Conservation (phyloP, 2,888 invertebrate genomes). For the Drosophila maculinotata region DNA sequence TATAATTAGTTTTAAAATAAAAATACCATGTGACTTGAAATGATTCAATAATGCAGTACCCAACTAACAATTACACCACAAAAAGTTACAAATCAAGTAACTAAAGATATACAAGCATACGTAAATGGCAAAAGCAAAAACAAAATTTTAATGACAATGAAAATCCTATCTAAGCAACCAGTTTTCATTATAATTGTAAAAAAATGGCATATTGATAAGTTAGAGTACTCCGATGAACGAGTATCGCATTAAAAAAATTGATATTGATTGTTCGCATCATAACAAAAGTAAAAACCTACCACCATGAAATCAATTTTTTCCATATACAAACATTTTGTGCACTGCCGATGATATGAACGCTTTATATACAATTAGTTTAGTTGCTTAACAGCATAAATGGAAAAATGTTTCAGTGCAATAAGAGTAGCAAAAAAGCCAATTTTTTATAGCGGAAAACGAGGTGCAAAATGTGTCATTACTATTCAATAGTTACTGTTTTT, state of each 20-base stretch:
- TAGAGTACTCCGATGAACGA: background rate
- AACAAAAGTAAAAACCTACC: background rate
- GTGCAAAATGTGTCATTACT: conserved; percentile 19
- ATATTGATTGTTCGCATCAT: background rate
- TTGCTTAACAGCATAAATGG: conserved; percentile 12
- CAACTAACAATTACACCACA: no score
- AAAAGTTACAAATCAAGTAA: no score
- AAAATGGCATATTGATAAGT: no score
- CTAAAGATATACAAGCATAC: no score
- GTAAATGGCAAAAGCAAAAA: no score
- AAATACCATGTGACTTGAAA: no score
- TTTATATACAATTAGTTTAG: conserved; percentile 41
- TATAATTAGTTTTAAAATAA: background rate
- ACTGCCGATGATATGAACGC: conserved; percentile 5
- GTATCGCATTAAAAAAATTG: background rate
- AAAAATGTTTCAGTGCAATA: background rate
- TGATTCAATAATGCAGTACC: no score
- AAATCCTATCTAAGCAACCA: no score
- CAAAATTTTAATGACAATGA: no score
- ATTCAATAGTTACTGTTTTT: conserved; percentile 1
- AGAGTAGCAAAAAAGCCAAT: background rate
- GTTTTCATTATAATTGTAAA: no score
- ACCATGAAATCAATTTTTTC: background rate
- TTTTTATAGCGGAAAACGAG: conserved; percentile 20
- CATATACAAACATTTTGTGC: background rate